These are phyloP conservation scores for Diploscapter pachys DNA, from an alignment of 1,140 invertebrate species.

Conservation along the genomic window DNA sequence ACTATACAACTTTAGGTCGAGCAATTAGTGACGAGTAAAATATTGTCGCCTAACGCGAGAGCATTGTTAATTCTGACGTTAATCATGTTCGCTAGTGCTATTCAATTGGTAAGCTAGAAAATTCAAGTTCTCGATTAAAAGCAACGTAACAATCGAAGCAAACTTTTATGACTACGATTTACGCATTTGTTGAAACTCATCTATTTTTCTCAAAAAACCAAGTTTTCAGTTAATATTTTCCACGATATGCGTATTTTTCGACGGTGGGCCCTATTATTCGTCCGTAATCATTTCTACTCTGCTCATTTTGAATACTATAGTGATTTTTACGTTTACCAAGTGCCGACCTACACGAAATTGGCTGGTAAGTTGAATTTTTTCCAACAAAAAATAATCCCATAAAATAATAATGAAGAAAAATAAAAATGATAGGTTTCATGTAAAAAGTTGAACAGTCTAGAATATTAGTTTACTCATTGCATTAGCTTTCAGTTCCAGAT, in stretches of 20 bases:
- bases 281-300: constrained; percentile 35
- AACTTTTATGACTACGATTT: background rate
- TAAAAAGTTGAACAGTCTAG: too few relatives aligned
- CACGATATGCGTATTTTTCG: constrained; percentile 53
- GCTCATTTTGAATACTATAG: constrained; percentile 45
- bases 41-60: constrained; percentile 42
- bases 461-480: too few relatives aligned
- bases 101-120: constrained; percentile 43
- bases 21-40: constrained; percentile 48
- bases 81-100: constrained; percentile 40
- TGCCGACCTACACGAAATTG: constrained; percentile 37
- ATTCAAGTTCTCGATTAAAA: background rate
- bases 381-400: background rate
- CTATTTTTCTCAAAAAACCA: constrained; percentile 8
- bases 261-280: constrained; percentile 48
- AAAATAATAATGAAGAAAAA: too few relatives aligned
- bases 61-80: constrained; percentile 42
- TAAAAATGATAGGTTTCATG: too few relatives aligned
- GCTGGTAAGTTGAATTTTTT: constrained; percentile 38
- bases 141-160: background rate
- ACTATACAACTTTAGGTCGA: constrained; percentile 39
- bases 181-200: constrained; percentile 1
- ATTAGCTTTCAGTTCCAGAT: too few relatives aligned
- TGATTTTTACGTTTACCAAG: constrained; percentile 44
- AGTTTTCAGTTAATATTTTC: constrained; percentile 51